Conservation (phyloP, 1,140 invertebrate species). For the Harpegnathos saltator region DNA sequence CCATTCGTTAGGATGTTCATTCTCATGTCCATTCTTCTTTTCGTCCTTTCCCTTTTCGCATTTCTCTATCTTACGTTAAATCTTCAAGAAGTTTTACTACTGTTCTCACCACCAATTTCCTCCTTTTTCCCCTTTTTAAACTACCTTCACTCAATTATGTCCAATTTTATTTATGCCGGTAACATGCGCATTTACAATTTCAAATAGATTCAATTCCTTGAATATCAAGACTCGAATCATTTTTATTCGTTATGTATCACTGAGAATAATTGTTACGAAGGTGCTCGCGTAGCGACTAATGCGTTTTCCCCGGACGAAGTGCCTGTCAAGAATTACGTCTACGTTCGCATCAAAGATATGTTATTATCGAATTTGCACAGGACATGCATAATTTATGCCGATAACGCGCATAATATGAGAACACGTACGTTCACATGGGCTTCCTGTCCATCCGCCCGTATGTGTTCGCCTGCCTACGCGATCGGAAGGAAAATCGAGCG, state of each 20-base stretch:
- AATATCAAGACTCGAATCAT: too few relatives aligned
- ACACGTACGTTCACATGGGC: conserved; percentile 44
- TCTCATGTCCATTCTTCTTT: too few relatives aligned
- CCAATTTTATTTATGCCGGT: too few relatives aligned
- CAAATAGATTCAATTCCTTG: too few relatives aligned
- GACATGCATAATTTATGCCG: conserved; percentile 61
- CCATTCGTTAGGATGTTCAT: too few relatives aligned
- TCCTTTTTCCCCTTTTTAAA: too few relatives aligned
- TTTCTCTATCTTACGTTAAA: too few relatives aligned
- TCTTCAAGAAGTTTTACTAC: too few relatives aligned
- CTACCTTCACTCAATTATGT: too few relatives aligned
- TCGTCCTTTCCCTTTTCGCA: too few relatives aligned
- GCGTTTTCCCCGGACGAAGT: conserved; percentile 4
- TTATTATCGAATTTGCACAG: conserved; percentile 54
- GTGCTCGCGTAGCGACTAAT: neutral
- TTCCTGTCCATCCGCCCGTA: conserved; percentile 64
- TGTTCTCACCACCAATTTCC: too few relatives aligned
- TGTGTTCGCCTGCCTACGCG: neutral
- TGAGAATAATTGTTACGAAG: neutral
- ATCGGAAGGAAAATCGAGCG: conserved; percentile 54
- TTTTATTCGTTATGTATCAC: neutral
- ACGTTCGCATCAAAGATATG: conserved; percentile 62
- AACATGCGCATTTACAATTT: too few relatives aligned
- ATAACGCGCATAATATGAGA: conserved; percentile 39
- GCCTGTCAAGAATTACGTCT: conserved; percentile 71